Evolutionary conservation across 35 echinoderm and acorn worm species (phyloP), one percentile per base, ranked within the genome.

Genomic region (Anneissia japonica): DNA sequence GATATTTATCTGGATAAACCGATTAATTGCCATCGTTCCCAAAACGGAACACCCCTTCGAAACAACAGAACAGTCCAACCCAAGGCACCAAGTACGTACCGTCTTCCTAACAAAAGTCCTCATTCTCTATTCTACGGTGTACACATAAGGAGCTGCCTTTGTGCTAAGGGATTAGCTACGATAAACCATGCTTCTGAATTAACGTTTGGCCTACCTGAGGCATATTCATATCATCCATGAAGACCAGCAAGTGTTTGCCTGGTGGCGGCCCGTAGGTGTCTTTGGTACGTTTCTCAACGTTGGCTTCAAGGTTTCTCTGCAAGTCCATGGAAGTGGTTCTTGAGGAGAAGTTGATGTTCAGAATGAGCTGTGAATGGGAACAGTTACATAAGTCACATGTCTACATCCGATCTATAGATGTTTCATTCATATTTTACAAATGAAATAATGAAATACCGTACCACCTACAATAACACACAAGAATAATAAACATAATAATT

Each of bases 221-320:
- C 96, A 99, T 99, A 83, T 99, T 99, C 96, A 99, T 99, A 38
- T 99, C 96, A 82, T 99, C 96, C 92, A 99, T 99, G 80, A 99
- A 99, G 23, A 99, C 96, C 35, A 99, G 79, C 29, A 99, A 43
- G 19, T 92, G 89, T 36, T 90, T 90, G 32, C 96, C 96, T 13
- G 96, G 96, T 16, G 96, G 96, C 9, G 96, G 96, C 11, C 96
- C 96, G 80, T 94, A 99, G 4, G 92, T 99, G 51, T 99, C 96
- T 80, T 99, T 99, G 51, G 96, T 99, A 23, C 96, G 85, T 83
- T 99, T 99, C 87, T 99, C 96, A 72, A 99, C 96, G 55, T 99
- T 99, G 32, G 96, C 96, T 75, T 99, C 96, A 72, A 99, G 80
- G 72, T 99, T 99, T n/a, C 96, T 86, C 84, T 99, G 96, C 19